phyloP scores from a whole-genome alignment of 2,888 invertebrate genomes.

The Noctua pronuba region DNA sequence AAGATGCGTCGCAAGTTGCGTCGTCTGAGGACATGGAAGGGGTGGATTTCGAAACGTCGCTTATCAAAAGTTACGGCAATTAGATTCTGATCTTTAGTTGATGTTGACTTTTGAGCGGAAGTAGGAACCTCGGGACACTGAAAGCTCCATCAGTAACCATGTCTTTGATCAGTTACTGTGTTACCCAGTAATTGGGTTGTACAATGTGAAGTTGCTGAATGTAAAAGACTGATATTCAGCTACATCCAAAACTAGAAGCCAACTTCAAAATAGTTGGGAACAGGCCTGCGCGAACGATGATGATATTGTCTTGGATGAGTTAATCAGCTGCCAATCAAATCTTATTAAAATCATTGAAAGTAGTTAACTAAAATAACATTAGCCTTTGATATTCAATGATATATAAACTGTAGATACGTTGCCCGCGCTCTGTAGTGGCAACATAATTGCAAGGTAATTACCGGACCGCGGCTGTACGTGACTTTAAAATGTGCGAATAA shows the following conservation, averaged over 20 bases:
- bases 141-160: not conserved
- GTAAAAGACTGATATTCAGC: not conserved
- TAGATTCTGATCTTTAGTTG: not conserved
- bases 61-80: conserved; percentile 37
- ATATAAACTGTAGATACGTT: no score
- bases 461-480: no score
- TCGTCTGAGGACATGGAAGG: not conserved
- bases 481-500: no score
- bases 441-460: no score
- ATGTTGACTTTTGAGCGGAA: not conserved
- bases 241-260: not conserved
- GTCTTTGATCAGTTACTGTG: not conserved
- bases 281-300: not conserved
- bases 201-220: not conserved
- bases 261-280: not conserved
- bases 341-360: not conserved
- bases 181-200: not conserved
- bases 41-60: conserved; percentile 19
- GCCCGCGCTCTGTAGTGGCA: no score
- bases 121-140: not conserved
- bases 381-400: not conserved
- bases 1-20: not conserved
- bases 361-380: not conserved
- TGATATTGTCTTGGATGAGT: not conserved
- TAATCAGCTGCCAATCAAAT: not conserved